These are phyloP conservation scores for Ictalurus punctatus DNA, from an alignment of 2,113 vertebrate species.

Conservation along the genomic window DNA sequence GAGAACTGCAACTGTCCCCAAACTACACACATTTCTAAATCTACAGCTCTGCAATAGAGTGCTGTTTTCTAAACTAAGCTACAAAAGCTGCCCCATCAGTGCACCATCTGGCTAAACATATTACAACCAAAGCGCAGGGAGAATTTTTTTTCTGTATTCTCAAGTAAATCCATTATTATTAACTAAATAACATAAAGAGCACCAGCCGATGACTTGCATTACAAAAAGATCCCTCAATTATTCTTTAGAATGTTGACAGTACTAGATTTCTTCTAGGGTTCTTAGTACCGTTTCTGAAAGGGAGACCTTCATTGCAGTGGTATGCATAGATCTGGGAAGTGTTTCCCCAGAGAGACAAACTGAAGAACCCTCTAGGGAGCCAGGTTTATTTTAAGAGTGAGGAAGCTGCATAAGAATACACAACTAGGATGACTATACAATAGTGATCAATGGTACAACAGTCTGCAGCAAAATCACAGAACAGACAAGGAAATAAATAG, in stretches of 20 bases:
- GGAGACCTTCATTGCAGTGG: neutral
- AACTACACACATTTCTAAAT: neutral
- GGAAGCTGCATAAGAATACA: neutral
- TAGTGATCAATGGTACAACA: neutral
- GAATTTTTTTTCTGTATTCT: neutral
- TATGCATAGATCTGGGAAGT: neutral
- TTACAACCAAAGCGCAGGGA: neutral
- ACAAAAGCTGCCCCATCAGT: neutral
- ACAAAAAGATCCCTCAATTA: neutral
- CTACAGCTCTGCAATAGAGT: neutral
- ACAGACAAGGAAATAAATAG: neutral
- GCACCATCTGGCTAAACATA: neutral
- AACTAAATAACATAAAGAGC: neutral
- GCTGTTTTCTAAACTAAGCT: neutral
- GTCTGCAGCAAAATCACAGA: neutral
- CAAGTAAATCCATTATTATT: neutral
- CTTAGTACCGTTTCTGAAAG: neutral
- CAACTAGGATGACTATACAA: neutral
- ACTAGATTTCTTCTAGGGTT: neutral
- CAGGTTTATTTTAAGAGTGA: neutral
- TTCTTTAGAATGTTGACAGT: neutral
- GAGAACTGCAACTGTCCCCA: neutral
- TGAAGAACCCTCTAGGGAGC: neutral
- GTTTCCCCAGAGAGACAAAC: neutral
- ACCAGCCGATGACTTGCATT: neutral